phyloP scores from a whole-genome alignment of 2,888 invertebrate species.

The Acanthosepion esculentum region DNA sequence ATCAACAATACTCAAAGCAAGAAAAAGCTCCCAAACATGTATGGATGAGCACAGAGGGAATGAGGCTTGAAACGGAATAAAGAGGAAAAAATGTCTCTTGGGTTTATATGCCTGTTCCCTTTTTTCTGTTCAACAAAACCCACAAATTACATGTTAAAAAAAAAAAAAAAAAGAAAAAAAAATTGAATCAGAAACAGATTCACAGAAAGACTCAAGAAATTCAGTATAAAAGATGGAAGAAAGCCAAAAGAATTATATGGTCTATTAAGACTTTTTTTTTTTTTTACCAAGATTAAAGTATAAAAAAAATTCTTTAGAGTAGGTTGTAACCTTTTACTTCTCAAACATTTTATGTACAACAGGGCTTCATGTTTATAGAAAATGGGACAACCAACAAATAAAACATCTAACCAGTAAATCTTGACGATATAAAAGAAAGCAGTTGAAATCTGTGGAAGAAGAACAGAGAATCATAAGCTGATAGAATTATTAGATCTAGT shows the following conservation, averaged over 20 bases:
- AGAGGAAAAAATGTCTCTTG: background rate
- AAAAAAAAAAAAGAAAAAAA: background rate
- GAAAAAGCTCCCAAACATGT: constrained; percentile 33
- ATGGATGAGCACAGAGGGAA: background rate
- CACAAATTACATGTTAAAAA: background rate
- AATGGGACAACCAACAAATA: background rate
- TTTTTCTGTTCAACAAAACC: background rate
- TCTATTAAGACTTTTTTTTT: background rate
- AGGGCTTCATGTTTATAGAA: background rate
- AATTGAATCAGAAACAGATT: constrained; percentile 13
- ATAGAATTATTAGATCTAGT: background rate
- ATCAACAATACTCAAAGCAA: background rate
- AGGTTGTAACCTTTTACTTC: background rate
- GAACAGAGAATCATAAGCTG: background rate
- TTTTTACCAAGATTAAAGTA: background rate
- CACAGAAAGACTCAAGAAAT: background rate
- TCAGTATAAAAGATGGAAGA: background rate
- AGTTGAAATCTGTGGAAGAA: background rate
- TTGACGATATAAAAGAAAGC: background rate
- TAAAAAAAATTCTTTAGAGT: background rate
- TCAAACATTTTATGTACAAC: background rate
- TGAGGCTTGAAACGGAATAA: background rate
- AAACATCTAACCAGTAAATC: background rate
- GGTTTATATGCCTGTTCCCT: background rate
- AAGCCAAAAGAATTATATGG: background rate